Conservation (phyloP, 2,888 invertebrate genomes). For the Coelinius sp. region DNA sequence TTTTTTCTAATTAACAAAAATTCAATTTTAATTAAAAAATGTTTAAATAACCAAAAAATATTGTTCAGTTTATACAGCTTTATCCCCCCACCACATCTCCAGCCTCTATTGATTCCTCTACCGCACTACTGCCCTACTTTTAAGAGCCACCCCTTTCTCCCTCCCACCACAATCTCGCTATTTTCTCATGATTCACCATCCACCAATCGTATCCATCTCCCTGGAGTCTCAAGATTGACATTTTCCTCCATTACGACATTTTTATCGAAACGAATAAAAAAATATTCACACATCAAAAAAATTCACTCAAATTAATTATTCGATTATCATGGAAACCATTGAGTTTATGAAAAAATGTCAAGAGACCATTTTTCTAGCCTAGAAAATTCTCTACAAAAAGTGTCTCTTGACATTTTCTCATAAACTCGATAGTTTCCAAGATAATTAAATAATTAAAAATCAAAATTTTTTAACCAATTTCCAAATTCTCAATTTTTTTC, state of each 20-base stretch:
- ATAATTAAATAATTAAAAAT: too few species aligned
- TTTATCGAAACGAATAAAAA: background rate
- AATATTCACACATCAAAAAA: background rate
- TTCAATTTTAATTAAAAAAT: background rate
- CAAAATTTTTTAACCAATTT: too few species aligned
- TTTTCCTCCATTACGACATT: background rate
- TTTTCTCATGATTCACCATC: background rate
- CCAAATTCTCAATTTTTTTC: too few species aligned
- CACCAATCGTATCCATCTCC: slow-evolving; percentile 11
- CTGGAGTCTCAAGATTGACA: background rate
- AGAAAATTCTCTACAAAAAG: too few species aligned
- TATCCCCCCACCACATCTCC: slow-evolving; percentile 58
- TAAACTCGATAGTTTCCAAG: too few species aligned
- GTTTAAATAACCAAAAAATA: slow-evolving; percentile 3
- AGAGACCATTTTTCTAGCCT: too few species aligned
- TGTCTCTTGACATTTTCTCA: too few species aligned
- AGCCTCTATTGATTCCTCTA: slow-evolving; percentile 68
- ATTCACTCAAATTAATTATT: background rate
- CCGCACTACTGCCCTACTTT: slow-evolving; percentile 70
- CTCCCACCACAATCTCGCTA: background rate
- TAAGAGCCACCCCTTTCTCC: slow-evolving; percentile 49
- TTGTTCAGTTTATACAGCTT: background rate
- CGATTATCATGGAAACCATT: too few species aligned
- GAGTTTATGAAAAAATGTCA: too few species aligned
- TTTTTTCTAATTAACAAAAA: too few species aligned